A percentile compares a stretch with the other conserved stretches of the same genome.
Conservation (phyloP, 2,888 invertebrate species). For the Ochropleura plecta region DNA sequence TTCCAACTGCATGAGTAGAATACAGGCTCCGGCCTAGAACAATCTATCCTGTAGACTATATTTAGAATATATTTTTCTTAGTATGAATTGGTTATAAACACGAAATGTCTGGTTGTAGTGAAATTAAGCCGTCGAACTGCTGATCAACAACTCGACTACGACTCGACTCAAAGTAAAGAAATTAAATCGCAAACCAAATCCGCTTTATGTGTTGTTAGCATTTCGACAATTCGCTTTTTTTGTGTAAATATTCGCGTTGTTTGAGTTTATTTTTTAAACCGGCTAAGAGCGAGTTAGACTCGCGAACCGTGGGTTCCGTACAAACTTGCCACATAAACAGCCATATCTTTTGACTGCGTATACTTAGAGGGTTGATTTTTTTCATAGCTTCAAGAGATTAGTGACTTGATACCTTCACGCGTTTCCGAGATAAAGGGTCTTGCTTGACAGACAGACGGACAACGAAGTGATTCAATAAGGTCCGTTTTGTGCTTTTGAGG, state of each 20-base stretch:
- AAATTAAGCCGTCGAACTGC: slow-evolving; percentile 31
- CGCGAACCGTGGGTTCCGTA: too few species aligned
- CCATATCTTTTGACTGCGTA: too few species aligned
- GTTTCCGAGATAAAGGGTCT: too few species aligned
- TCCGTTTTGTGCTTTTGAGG: too few species aligned
- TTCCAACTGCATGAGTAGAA: not conserved
- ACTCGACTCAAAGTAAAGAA: slow-evolving; percentile 39
- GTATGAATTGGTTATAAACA: not conserved
- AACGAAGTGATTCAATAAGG: too few species aligned
- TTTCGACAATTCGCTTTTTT: not conserved
- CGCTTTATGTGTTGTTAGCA: slow-evolving; percentile 10
- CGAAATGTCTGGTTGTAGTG: slow-evolving; percentile 24
- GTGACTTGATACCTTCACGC: too few species aligned
- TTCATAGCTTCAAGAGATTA: too few species aligned
- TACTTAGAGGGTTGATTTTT: too few species aligned
- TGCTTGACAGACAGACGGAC: too few species aligned
- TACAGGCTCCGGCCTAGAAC: not conserved
- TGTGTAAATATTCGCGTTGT: slow-evolving; percentile 1
- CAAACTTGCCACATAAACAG: too few species aligned
- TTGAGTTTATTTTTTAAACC: not conserved
- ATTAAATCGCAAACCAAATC: not conserved
- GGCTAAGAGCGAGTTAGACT: too few species aligned
- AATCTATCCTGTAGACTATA: not conserved
- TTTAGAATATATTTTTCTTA: not conserved
- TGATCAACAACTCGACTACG: slow-evolving; percentile 20